A percentile compares a stretch with the other conserved stretches of the same genome.
phyloP scores from a whole-genome alignment of 2,797 vertebrate genomes.

The Pipistrellus nathusii region DNA sequence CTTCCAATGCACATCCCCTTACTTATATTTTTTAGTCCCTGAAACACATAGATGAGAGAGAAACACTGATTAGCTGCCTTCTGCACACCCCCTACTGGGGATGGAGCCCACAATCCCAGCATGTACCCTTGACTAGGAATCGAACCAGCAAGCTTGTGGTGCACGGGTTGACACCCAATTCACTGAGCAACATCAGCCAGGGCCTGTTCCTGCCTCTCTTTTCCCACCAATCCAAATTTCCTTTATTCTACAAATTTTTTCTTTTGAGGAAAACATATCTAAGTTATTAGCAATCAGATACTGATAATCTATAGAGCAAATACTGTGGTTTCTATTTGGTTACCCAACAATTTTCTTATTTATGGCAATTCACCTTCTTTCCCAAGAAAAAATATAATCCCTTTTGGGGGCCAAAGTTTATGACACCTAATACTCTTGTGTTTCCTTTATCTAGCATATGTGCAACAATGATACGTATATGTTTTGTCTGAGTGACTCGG shows the following conservation, averaged over 20 bases:
- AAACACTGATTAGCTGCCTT: too few species aligned
- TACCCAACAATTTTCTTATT: background rate
- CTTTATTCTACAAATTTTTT: background rate
- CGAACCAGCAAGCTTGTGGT: too few species aligned
- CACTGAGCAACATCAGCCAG: too few species aligned
- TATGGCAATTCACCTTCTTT: background rate
- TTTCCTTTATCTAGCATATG: background rate
- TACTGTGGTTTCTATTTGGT: background rate
- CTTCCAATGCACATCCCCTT: background rate
- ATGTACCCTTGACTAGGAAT: too few species aligned
- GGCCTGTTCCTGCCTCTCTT: background rate
- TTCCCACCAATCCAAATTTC: background rate
- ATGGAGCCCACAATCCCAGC: too few species aligned
- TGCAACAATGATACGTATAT: background rate
- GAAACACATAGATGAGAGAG: too few species aligned
- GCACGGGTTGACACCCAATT: too few species aligned
- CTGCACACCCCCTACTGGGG: too few species aligned
- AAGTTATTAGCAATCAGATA: background rate
- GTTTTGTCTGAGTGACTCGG: background rate
- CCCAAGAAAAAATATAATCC: conserved; percentile 6
- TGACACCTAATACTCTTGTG: background rate
- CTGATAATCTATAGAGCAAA: background rate
- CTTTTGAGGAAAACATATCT: background rate
- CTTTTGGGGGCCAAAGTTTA: background rate
- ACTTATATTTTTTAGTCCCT: background rate